These are phyloP conservation scores for Sylvia borin DNA, from an alignment of 2,797 vertebrate genomes.

Conservation along the genomic window DNA sequence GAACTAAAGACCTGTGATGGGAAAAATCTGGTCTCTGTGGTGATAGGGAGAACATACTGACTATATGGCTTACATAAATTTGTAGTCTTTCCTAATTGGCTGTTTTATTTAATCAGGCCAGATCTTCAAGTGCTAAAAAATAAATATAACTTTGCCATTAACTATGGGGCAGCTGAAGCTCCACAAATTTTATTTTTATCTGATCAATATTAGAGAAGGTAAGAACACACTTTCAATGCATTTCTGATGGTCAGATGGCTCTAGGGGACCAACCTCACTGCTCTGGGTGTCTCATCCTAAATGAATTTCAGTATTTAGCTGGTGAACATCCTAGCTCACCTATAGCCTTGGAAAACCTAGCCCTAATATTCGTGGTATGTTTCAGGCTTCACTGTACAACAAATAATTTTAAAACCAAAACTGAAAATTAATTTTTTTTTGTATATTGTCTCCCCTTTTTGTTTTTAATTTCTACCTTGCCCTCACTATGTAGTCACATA, in stretches of 20 bases:
- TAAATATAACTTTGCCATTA: neutral
- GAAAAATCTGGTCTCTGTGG: neutral
- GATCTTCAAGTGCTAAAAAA: conserved; percentile 1
- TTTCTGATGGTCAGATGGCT: neutral
- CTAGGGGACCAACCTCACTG: neutral
- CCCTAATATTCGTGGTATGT: neutral
- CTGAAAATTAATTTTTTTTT: neutral
- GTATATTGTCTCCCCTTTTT: neutral
- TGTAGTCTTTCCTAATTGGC: neutral
- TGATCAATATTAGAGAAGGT: neutral
- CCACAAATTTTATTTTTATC: neutral
- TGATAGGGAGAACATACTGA: neutral
- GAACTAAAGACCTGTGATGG: neutral
- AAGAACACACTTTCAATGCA: neutral
- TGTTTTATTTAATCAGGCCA: conserved; percentile 13
- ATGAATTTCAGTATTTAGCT: neutral
- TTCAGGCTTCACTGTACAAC: neutral
- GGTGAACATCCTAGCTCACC: neutral
- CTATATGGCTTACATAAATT: neutral
- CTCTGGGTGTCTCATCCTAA: neutral
- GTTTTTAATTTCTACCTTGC: neutral
- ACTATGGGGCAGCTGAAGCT: neutral
- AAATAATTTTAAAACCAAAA: neutral
- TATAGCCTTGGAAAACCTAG: neutral
- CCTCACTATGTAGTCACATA: neutral